Evolutionary conservation across 2,888 invertebrate species (phyloP), one percentile per base, ranked within the genome.

Genomic region (Antitype chi): DNA sequence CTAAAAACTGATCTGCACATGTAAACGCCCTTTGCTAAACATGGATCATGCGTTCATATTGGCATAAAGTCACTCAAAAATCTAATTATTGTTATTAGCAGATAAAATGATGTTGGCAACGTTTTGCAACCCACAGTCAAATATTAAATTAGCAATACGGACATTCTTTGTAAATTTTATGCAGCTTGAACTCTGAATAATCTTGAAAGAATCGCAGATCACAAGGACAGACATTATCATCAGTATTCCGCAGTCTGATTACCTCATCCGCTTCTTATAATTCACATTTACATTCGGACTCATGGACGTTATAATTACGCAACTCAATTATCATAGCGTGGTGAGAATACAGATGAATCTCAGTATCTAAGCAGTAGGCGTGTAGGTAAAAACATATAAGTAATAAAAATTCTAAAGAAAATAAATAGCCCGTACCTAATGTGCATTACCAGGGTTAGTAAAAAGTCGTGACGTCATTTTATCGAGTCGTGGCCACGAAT

Each of bases 231-330:
- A 15, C 66, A 49, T 68, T 68, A 76, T 64, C 49, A 76, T 74
- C 68, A 79, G 70, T 78, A 76, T 83, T 74, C 74, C 59, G 64
- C 59, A 62, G 43, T 68, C 74, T 52, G 74, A 82, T 87, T 87
- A 85, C 84, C 72, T 88, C 85, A 80, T 74, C 74, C 70, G 70
- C 63, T 68, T 82, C 71, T 78, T 85, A 80, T 78, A 78, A 87
- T 74, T 80, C 66, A 60, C 71, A 81, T 88, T 78, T 60, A 84
- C 72, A 84, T 87, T 82, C 67, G 69, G 66, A 78, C 76, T 81
- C 80, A 78, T 78, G 70, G 68, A 81, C 82, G 85, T 81, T 87
- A 83, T 85, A 87, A 81, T 88, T 88, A 80, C 71, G 86, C 72
- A 88, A 88, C 68, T 76, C 74, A 80, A 80, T 85, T 84, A 88